Evolutionary conservation across 2,888 invertebrate species (phyloP), one percentile per base, ranked within the genome.

Genomic region (Thumatha senex): DNA sequence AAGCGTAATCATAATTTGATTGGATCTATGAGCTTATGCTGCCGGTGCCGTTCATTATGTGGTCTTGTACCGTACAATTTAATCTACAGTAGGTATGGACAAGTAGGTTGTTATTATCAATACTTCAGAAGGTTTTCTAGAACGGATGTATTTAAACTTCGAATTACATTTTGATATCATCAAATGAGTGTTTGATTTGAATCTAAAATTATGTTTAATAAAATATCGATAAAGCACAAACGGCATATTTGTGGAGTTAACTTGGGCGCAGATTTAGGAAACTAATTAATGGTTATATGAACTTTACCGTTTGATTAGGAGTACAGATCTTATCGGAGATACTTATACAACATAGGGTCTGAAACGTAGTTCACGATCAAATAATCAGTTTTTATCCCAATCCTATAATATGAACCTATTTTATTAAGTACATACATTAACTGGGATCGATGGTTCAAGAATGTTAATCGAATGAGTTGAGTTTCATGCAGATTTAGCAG

Each of bases 1-100:
- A 40, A 47, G 51, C 58, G 40, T 72, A 72, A 72, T 72, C 57
- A 63, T 61, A 62, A 56, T 70, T 54, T 58, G 60, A 70, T 72
- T 61, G 54, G 56, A 41, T 61, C 44, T 54, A 52, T 51, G 46
- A 14, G 29, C 36, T 41, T 42, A 42, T 9, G 29, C 29, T 31
- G n/a, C n/a, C n/a, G 48, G 52, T 40, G 35, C 38, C 38, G 33
- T 34, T 46, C 46, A 43, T 42, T 42, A 48, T 30, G 38, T 53
- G 53, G 54, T 48, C 42, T 36, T 33, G 33, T 48, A 46, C 33
- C 49, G 43, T 29, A 45, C 36, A 12, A n/a, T 18, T n/a, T 10
- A 13, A 29, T 29, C 18, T 11, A 34, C 15, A 7, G 15, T 18
- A 14, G 33, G 42, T 40, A 55, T 59, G 57, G 59, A 56, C 48